These are phyloP conservation scores for Acyrthosiphon pisum DNA, from an alignment of 1,140 invertebrate species.

Conservation along the genomic window DNA sequence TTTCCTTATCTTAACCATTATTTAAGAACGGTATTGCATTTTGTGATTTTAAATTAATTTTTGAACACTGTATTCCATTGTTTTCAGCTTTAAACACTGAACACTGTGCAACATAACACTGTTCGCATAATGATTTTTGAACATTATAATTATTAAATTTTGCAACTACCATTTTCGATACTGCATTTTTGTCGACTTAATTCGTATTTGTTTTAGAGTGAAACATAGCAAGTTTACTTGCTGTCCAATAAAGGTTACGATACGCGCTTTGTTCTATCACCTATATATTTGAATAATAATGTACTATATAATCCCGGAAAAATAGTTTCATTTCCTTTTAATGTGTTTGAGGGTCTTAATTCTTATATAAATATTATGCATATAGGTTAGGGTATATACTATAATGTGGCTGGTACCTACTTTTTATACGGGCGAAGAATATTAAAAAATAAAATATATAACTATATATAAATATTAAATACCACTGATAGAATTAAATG, in stretches of 20 bases:
- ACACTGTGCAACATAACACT: not conserved
- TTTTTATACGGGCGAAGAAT: not conserved
- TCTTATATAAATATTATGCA: not conserved
- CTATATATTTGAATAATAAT: not conserved
- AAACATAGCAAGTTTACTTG: not conserved
- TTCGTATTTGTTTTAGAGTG: not conserved
- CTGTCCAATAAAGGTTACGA: not conserved
- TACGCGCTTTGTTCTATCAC: not conserved
- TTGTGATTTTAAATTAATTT: not conserved
- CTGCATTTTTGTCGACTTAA: not conserved
- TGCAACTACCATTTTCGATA: not conserved
- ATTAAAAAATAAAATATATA: not conserved
- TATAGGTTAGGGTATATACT: not conserved
- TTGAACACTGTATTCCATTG: not conserved
- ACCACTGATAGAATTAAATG: not conserved
- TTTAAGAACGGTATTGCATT: not conserved
- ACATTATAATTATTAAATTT: not conserved
- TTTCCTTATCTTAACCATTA: not conserved
- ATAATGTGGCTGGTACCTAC: not conserved
- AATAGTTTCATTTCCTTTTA: not conserved
- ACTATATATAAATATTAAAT: not conserved
- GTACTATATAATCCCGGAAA: not conserved
- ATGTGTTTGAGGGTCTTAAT: not conserved
- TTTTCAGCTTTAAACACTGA: not conserved
- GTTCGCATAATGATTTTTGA: not conserved